Evolutionary conservation across 2,888 invertebrate species (phyloP).

Genomic region (Zhengitettix transpicula): DNA sequence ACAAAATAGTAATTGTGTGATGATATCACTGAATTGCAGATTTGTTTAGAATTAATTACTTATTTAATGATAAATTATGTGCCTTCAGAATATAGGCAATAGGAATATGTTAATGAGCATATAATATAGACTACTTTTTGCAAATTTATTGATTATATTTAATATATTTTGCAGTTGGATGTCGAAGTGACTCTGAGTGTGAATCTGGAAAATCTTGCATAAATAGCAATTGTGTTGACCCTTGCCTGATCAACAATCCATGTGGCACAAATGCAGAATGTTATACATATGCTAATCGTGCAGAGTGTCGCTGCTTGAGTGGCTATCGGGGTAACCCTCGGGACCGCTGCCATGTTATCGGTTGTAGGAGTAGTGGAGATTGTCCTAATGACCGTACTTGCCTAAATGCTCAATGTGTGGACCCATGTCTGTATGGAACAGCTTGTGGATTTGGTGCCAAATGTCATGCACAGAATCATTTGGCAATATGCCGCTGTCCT

Average conservation of each 20-base stretch:
- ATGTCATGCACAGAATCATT: slow-evolving; percentile 66
- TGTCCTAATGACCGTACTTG: slow-evolving; percentile 76
- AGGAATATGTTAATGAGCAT: too few relatives aligned
- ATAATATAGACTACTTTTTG: too few relatives aligned
- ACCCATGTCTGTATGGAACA: slow-evolving; percentile 64
- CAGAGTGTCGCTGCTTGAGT: slow-evolving; percentile 62
- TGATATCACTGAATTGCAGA: too few relatives aligned
- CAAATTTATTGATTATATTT: too few relatives aligned
- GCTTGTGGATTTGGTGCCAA: slow-evolving; percentile 62
- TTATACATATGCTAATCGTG: slow-evolving; percentile 49
- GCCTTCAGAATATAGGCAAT: too few relatives aligned
- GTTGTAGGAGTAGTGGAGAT: slow-evolving; percentile 72
- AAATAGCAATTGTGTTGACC: slow-evolving; percentile 71
- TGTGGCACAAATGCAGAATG: slow-evolving; percentile 76
- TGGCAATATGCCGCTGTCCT: slow-evolving; percentile 73
- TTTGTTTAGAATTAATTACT: too few relatives aligned
- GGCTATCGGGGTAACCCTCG: slow-evolving; percentile 69
- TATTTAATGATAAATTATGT: too few relatives aligned
- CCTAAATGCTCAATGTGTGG: slow-evolving; percentile 67
- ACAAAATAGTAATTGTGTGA: too few relatives aligned
- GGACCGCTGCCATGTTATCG: slow-evolving; percentile 57
- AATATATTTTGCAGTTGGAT: slow-evolving; percentile 40
- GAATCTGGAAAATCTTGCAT: slow-evolving; percentile 67
- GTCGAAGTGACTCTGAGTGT: slow-evolving; percentile 69
- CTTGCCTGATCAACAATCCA: slow-evolving; percentile 62